Conservation (phyloP, 53 echinoderm and acorn worm genomes). For the Luidia sarsii region DNA sequence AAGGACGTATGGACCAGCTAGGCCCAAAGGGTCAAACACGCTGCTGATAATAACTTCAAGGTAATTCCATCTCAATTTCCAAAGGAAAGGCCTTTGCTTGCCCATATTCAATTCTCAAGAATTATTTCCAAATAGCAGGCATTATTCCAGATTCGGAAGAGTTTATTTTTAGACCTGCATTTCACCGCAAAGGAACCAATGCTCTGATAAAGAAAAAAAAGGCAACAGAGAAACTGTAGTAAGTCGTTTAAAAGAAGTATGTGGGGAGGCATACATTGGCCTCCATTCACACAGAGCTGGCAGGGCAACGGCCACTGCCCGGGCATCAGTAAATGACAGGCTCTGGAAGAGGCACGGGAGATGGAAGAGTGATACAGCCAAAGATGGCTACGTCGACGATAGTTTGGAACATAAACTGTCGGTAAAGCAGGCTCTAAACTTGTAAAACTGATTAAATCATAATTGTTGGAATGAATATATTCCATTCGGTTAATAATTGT, state of each 20-base stretch:
- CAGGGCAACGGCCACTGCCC: constrained; percentile 13
- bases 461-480: no score
- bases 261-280: neutral
- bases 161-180: constrained; percentile 15
- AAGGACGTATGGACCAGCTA: constrained; percentile 32
- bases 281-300: constrained; percentile 27
- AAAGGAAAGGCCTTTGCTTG: neutral
- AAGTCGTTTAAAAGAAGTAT: constrained; percentile 3
- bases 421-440: no score
- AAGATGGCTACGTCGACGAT: constrained; percentile 48
- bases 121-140: neutral
- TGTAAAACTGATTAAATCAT: no score
- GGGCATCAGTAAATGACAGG: constrained; percentile 35
- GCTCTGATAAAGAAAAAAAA: constrained; percentile 8
- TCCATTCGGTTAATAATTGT: no score
- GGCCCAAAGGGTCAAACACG: constrained; percentile 62
- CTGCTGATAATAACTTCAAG: constrained; percentile 46
- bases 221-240: neutral
- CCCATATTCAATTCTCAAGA: neutral
- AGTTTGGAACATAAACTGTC: constrained; percentile 19
- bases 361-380: constrained; percentile 28
- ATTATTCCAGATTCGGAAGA: neutral
- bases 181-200: neutral
- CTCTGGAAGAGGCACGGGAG: constrained; percentile 38
- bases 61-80: constrained; percentile 12